Evolutionary conservation across 2,888 invertebrate genomes (phyloP), one percentile per base, ranked within the genome.

Genomic region (Hyposoter dolosus): DNA sequence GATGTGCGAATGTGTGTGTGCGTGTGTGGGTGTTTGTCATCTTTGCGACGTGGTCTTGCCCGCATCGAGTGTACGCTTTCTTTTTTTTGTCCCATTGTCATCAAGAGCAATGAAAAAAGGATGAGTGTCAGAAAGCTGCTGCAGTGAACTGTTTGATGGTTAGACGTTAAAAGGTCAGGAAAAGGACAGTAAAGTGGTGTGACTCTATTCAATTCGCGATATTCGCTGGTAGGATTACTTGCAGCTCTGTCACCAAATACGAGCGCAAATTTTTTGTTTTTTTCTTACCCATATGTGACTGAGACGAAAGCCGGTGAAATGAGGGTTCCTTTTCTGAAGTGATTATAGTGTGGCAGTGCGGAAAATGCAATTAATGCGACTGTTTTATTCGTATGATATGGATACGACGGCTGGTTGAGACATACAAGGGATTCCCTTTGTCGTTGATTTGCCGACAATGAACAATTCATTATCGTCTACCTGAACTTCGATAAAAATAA

Each of bases 31-130:
- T 40, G 74, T 66, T 68, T 56, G 66, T 74, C 66, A 40, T 78
- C 15, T 12, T 56, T 43, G 47, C 81, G 71, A 66, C 81, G 84
- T 72, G 71, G 63, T 76, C 65, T 79, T 80, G 23, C 19, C 77
- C 72, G 60, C 56, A 45, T 72, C 47, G 69, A 15, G 53, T 76
- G 68, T 79, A 15, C 43, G 15, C 47, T 63, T 71, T 60, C 45
- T 56, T 28, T 68, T 63, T 68, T 56, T 23, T 72, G 32, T 65
- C n/a, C 45, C 69, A 60, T 77, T 63, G 60, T 82, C 69, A 82
- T 71, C 47, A 77, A 23, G 66, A 63, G n/a, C 50, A 50, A 80
- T 23, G 40, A 75, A 82, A 68, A n/a, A 19, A 66, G 10, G 32
- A 80, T 43, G 79, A 79, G 79, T 71, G 79, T 56, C 56, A 19